Evolutionary conservation across 2,888 invertebrate genomes (phyloP), one percentile per base, ranked within the genome.

Genomic region (Yponomeuta evonymella): DNA sequence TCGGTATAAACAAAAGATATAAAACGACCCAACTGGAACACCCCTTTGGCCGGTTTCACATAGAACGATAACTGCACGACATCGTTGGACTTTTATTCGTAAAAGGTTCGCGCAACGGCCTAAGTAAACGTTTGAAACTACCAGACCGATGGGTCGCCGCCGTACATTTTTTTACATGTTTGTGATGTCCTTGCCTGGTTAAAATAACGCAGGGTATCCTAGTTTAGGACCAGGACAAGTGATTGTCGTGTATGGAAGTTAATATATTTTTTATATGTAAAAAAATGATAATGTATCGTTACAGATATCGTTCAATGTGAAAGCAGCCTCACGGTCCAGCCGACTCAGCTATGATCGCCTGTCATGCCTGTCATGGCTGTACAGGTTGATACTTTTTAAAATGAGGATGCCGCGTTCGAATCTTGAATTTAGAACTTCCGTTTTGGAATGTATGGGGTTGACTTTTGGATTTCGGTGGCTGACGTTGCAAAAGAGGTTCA

Each of bases 1-100:
- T 67, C 29, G 62, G 81, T 86, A 87, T 87, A 89, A 89, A 89
- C 89, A 89, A 89, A 88, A 86, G 85, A 88, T 88, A 89, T 90
- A 89, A 90, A 90, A 85, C 88, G 84, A 90, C 85, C 85, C 79
- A 79, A 88, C 86, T 87, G 90, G 88, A 90, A 91, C 90, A 85
- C 90, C 91, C 91, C 84, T 83, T 86, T 81, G 79, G 77, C 80
- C 81, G 68, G 67, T 69, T 69, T 80, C 81, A 70, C 72, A 84
- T 81, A 79, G 83, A 86, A 82, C 43, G 9, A 43, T 43, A 43
- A 43, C 8, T 43, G 43, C 43, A 43, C 43, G 43, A 43, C 8
- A 43, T 43, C 8, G 43, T 43, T 43, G 8, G 43, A 43, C 43
- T 1, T 8, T 0, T 8, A 43, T 43, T 23, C 23, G 23, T 23